Evolutionary conservation across 2,113 vertebrate species (phyloP).

Genomic region (Poeciliopsis retropinna): DNA sequence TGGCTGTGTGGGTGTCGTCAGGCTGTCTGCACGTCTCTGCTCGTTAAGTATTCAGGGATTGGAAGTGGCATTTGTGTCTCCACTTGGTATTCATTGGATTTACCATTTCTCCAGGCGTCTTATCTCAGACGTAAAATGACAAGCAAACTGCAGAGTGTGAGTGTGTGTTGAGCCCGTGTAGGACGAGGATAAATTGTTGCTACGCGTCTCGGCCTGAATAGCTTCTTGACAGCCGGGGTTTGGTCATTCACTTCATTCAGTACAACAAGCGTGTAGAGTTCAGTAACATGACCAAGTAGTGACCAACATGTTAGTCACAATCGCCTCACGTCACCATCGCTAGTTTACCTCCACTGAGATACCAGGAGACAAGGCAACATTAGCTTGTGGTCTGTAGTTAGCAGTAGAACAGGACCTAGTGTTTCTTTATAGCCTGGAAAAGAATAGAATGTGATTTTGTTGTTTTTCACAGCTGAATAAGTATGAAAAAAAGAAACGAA

Average conservation of each 20-base stretch:
- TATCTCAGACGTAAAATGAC: slow-evolving; percentile 14
- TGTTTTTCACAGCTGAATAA: too few species aligned
- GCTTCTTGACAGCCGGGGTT: not conserved
- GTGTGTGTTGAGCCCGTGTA: too few species aligned
- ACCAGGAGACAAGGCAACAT: too few species aligned
- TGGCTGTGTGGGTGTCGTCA: slow-evolving; percentile 42
- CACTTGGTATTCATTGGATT: slow-evolving; percentile 21
- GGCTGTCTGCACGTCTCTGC: slow-evolving; percentile 36
- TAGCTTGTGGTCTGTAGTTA: too few species aligned
- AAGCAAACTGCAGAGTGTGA: not conserved
- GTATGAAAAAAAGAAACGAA: too few species aligned
- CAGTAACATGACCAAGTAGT: not conserved
- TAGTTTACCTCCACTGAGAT: too few species aligned
- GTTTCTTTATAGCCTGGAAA: too few species aligned
- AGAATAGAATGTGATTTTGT: too few species aligned
- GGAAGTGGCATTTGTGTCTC: slow-evolving; percentile 39
- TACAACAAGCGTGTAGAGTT: not conserved
- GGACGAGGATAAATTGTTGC: not conserved
- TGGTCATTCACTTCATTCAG: not conserved
- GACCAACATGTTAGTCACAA: too few species aligned
- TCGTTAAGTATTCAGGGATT: slow-evolving; percentile 32
- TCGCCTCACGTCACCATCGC: too few species aligned
- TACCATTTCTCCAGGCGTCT: slow-evolving; percentile 21
- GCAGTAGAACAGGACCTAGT: too few species aligned
- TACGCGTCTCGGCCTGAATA: not conserved